phyloP scores from a whole-genome alignment of 2,113 vertebrate genomes.

The Ophthalmolycus amberensis region DNA sequence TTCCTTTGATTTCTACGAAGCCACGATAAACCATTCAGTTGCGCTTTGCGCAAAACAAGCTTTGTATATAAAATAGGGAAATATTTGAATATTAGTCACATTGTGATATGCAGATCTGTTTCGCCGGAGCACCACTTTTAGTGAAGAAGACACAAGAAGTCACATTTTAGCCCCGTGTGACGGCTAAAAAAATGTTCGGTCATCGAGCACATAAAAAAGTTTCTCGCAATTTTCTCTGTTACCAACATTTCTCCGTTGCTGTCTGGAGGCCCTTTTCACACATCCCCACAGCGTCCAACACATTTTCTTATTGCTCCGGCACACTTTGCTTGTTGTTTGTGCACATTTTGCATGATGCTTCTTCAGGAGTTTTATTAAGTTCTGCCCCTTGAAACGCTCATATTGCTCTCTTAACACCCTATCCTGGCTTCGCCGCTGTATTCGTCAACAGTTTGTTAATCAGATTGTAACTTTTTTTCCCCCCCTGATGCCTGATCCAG shows the following conservation, averaged over 20 bases:
- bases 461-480: constrained; percentile 9
- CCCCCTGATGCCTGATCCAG: neutral
- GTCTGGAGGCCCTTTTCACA: neutral
- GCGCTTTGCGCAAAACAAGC: neutral
- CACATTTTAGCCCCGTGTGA: neutral
- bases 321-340: neutral
- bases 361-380: constrained; percentile 4
- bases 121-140: neutral
- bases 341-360: constrained; percentile 7
- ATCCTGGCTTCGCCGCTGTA: neutral
- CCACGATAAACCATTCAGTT: neutral
- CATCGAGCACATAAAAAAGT: neutral
- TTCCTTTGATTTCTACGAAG: neutral
- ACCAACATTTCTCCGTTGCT: neutral
- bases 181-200: neutral
- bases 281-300: neutral
- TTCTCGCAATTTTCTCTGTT: neutral
- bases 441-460: constrained; percentile 12
- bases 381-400: neutral
- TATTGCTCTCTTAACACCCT: constrained; percentile 1
- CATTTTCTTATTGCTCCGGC: neutral
- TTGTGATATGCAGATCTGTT: neutral
- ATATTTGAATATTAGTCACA: neutral
- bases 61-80: neutral
- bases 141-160: neutral